Evolutionary conservation across 2,113 vertebrate genomes (phyloP).

Genomic region (Hippocampus mohnikei): DNA sequence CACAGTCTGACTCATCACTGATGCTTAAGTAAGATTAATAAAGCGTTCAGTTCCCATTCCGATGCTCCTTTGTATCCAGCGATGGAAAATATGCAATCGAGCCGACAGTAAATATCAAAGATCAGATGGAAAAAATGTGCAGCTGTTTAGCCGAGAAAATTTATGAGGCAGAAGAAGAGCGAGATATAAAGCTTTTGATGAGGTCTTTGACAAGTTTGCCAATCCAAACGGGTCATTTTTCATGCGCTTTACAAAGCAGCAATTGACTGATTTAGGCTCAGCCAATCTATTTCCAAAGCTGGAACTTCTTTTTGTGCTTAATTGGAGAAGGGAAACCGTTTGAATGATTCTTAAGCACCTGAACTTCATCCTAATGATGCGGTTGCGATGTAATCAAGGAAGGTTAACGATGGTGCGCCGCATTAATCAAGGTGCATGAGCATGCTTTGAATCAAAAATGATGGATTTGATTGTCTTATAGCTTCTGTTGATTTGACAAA

Average conservation of each 20-base stretch:
- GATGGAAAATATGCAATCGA: slow-evolving; percentile 29
- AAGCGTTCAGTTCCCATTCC: slow-evolving; percentile 33
- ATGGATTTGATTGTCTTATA: background rate
- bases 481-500: background rate
- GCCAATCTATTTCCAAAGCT: slow-evolving; percentile 20
- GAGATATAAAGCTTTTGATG: slow-evolving; percentile 10
- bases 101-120: slow-evolving; percentile 24
- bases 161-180: slow-evolving; percentile 1
- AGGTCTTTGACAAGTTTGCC: slow-evolving; percentile 6
- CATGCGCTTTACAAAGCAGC: slow-evolving; percentile 12
- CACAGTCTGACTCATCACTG: slow-evolving; percentile 29
- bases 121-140: slow-evolving; percentile 26
- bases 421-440: slow-evolving; percentile 40
- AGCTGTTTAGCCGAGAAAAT: slow-evolving; percentile 23
- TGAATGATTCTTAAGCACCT: slow-evolving; percentile 46
- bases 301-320: slow-evolving; percentile 28
- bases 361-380: slow-evolving; percentile 41
- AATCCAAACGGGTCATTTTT: slow-evolving; percentile 18
- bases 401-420: slow-evolving; percentile 55
- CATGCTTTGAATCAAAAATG: slow-evolving; percentile 4
- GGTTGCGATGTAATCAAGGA: slow-evolving; percentile 56
- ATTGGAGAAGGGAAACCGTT: slow-evolving; percentile 32
- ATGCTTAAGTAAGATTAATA: slow-evolving; percentile 48
- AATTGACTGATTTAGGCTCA: slow-evolving; percentile 16
- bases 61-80: slow-evolving; percentile 34